Conservation (phyloP, 2,113 vertebrate genomes). For the Brachyhypopomus gauderio region DNA sequence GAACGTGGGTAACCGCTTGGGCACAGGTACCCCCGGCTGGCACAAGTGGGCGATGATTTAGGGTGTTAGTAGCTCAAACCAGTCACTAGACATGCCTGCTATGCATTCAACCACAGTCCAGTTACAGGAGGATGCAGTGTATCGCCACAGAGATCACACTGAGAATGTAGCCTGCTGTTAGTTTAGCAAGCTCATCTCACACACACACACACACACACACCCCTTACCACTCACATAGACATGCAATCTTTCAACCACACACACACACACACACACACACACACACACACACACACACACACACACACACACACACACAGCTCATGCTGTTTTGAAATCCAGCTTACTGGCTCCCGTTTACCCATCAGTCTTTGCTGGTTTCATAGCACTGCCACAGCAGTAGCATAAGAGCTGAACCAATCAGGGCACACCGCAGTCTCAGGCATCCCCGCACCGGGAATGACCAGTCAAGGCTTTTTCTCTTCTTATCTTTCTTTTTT, state of each 20-base stretch:
- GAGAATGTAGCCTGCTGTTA: conserved; percentile 35
- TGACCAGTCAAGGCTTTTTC: conserved; percentile 67
- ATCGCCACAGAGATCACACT: conserved; percentile 12
- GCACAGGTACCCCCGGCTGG: conserved; percentile 9
- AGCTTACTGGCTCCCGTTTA: conserved; percentile 47
- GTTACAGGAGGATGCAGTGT: conserved; percentile 35
- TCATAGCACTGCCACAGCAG: conserved; percentile 63
- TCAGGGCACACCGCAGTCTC: conserved; percentile 55
- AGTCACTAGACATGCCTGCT: conserved; percentile 39
- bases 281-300: conserved; percentile 15
- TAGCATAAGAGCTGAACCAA: conserved; percentile 64
- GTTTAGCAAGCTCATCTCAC: conserved; percentile 28
- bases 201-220: conserved; percentile 1
- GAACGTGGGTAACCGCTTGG: conserved; percentile 58
- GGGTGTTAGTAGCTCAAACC: conserved; percentile 39
- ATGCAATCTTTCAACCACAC: neutral
- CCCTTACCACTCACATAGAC: neutral
- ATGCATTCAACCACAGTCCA: conserved; percentile 35
- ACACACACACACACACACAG: neutral
- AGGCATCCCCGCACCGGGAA: conserved; percentile 64
- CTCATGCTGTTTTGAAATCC: conserved; percentile 75
- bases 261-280: conserved; percentile 16
- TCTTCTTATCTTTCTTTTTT: conserved; percentile 51
- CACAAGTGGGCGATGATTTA: neutral
- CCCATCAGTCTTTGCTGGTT: conserved; percentile 54